Evolutionary conservation across 2,113 vertebrate species (phyloP), one percentile per base, ranked within the genome.

Genomic region (Xiphophorus maculatus): DNA sequence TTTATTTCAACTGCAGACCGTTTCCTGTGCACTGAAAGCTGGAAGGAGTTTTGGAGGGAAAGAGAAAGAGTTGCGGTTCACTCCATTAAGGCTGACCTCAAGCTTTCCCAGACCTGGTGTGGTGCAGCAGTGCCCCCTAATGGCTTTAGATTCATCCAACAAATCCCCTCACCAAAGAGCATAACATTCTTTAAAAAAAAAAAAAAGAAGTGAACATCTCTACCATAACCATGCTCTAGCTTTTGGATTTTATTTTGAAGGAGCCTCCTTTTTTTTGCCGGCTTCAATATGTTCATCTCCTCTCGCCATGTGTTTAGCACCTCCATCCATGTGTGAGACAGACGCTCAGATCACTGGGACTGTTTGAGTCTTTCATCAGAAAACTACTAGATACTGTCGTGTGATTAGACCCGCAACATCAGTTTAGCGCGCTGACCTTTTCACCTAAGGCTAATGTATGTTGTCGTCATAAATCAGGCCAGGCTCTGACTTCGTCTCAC

Each of bases 61-160:
- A 64, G 37, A 72, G 42, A 67, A 29, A 27, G 29, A 68, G 69
- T 73, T 33, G 3, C 0, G 44, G 63, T 61, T 73, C 58, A 61
- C n/a, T 71, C 63, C 8, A 11, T 66, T 42, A 69, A 81, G 60
- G 40, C 27, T 37, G 5, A 33, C 42, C 60, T 19, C 0, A 5
- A 7, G 64, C 2, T 0, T 9, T 32, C 12, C 29, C 25, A 8
- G 66, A 3, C 48, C 48, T 9, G 66, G 1, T 11, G 33, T 82
- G 80, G 83, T 73, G 74, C 90, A 87, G 92, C 87, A 93, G 82
- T 89, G 93, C 91, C 92, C 89, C 86, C 93, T 80, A 40, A 85
- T 79, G 93, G 73, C 51, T 11, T 2, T 22, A 9, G 7, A 25
- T 58, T 37, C 35, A 11, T 11, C 2, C 33, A n/a, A 3, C 32